phyloP scores from a whole-genome alignment of 1,140 invertebrate species.

The Drosophila parabipectinata region DNA sequence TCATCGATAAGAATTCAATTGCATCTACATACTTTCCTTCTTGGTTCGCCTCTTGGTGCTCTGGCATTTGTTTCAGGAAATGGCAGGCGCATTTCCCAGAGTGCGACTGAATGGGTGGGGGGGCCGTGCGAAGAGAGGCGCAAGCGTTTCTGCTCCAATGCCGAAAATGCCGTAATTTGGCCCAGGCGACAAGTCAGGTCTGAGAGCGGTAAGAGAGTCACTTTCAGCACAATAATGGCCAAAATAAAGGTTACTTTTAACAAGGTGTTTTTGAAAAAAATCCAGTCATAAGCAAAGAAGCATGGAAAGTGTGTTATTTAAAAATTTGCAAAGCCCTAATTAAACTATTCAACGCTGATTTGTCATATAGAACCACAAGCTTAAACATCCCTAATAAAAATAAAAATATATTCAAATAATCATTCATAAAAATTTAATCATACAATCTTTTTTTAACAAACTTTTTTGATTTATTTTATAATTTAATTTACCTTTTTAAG shows the following conservation, averaged over 20 bases:
- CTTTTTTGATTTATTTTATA: too few relatives aligned
- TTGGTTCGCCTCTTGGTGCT: slow-evolving; percentile 23
- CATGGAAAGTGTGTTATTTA: too few relatives aligned
- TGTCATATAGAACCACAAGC: too few relatives aligned
- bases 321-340: too few relatives aligned
- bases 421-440: too few relatives aligned
- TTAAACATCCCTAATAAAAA: too few relatives aligned
- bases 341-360: too few relatives aligned
- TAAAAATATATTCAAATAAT: too few relatives aligned
- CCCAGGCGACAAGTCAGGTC: slow-evolving; percentile 39
- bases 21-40: slow-evolving; percentile 26
- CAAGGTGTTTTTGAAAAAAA: too few relatives aligned
- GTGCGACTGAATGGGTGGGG: slow-evolving; percentile 1
- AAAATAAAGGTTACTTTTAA: background rate
- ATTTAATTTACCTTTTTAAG: background rate
- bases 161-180: slow-evolving; percentile 46
- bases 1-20: slow-evolving; percentile 72
- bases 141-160: slow-evolving; percentile 11
- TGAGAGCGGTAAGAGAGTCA: slow-evolving; percentile 16
- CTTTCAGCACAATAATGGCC: slow-evolving; percentile 12
- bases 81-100: slow-evolving; percentile 38
- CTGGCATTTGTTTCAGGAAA: slow-evolving; percentile 69
- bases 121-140: slow-evolving; percentile 6
- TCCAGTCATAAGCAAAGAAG: too few relatives aligned
- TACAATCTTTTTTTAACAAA: too few relatives aligned